These are phyloP conservation scores for Callaeas wilsoni DNA, from an alignment of 2,113 vertebrate genomes.

Conservation along the genomic window DNA sequence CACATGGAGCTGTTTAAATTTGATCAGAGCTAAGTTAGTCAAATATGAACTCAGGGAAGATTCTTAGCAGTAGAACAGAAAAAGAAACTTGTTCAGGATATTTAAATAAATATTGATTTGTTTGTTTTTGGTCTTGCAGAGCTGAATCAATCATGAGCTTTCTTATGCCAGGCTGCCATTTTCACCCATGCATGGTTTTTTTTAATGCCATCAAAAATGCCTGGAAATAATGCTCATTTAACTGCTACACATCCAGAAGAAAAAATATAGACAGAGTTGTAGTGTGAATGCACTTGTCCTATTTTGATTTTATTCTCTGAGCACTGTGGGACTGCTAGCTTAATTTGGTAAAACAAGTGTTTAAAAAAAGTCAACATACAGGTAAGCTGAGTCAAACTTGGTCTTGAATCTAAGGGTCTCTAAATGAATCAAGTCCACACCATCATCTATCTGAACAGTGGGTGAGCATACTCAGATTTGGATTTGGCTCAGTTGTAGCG, in stretches of 20 bases:
- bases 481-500: background rate
- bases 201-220: background rate
- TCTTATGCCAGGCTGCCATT: background rate
- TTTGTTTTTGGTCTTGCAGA: slow-evolving; percentile 10
- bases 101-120: slow-evolving; percentile 43
- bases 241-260: background rate
- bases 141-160: slow-evolving; percentile 8
- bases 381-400: background rate
- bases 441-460: background rate
- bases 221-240: background rate
- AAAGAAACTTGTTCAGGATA: background rate
- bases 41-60: background rate
- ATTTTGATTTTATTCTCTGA: background rate
- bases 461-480: background rate
- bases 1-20: background rate
- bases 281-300: background rate
- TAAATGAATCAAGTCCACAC: background rate
- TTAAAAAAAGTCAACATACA: background rate
- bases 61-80: background rate
- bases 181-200: background rate
- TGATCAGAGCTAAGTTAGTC: background rate
- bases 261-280: background rate
- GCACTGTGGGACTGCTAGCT: background rate
- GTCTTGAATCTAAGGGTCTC: background rate
- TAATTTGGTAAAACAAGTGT: background rate